These are phyloP conservation scores for Synanthedon vespiformis DNA, from an alignment of 2,888 invertebrate genomes.

Conservation along the genomic window DNA sequence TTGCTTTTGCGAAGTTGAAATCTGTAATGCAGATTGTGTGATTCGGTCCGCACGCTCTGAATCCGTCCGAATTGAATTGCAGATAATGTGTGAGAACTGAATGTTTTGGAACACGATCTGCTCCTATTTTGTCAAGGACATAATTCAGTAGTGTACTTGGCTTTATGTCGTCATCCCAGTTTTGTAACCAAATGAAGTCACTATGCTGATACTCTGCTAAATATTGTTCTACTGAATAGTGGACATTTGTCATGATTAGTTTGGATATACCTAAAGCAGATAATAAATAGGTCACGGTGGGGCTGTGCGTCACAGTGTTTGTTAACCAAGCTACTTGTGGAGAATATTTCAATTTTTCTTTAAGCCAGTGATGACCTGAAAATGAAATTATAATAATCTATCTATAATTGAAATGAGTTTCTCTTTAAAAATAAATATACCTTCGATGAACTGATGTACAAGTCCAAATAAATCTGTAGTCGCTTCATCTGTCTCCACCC, in stretches of 20 bases:
- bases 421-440: conserved; percentile 41
- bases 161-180: conserved; percentile 73
- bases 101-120: conserved; percentile 38
- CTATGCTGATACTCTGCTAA: conserved; percentile 86
- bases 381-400: conserved; percentile 10
- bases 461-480: conserved; percentile 88
- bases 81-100: conserved; percentile 44
- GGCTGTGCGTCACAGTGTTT: conserved; percentile 95
- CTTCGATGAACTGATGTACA: conserved; percentile 90
- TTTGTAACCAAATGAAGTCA: conserved; percentile 93
- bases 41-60: conserved; percentile 48
- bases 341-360: conserved; percentile 81
- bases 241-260: conserved; percentile 89
- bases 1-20: conserved; percentile 78
- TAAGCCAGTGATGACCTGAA: conserved; percentile 90
- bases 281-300: conserved; percentile 89
- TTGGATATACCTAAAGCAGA: conserved; percentile 82
- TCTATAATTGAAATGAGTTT: neutral
- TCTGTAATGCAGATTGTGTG: conserved; percentile 28
- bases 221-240: conserved; percentile 95
- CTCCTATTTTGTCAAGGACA: conserved; percentile 36
- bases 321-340: conserved; percentile 91
- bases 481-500: conserved; percentile 96
- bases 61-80: conserved; percentile 48
- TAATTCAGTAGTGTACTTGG: conserved; percentile 32